Evolutionary conservation across 1,140 invertebrate species (phyloP).

Genomic region (Zaprionus lachaisei): DNA sequence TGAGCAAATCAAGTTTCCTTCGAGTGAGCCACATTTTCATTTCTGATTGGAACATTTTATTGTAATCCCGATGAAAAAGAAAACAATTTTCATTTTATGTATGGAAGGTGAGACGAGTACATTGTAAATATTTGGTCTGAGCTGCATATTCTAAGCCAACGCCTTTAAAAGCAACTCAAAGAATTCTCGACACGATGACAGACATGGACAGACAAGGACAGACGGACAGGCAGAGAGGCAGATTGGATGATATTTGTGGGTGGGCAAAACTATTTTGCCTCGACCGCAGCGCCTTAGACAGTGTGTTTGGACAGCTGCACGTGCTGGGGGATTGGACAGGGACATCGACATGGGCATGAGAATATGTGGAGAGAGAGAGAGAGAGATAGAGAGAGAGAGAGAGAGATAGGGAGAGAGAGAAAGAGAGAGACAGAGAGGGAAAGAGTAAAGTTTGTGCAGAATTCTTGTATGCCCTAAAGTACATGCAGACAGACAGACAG

Average conservation of each 20-base stretch:
- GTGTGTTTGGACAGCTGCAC: constrained; percentile 45
- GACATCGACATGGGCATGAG: constrained; percentile 16
- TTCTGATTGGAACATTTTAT: not conserved
- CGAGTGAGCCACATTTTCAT: constrained; percentile 3
- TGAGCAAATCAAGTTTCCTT: not conserved
- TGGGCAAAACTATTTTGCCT: constrained; percentile 60
- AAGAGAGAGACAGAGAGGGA: too few relatives aligned
- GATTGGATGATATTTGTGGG: constrained; percentile 8
- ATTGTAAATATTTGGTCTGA: constrained; percentile 29
- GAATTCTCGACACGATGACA: constrained; percentile 51
- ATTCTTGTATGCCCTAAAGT: constrained; percentile 22
- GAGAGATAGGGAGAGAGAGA: too few relatives aligned
- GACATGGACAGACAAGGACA: constrained; percentile 45
- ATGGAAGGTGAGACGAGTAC: not conserved
- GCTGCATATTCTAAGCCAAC: constrained; percentile 33
- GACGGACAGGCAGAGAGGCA: constrained; percentile 1
- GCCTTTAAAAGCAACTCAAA: constrained; percentile 65
- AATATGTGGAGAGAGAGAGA: not conserved
- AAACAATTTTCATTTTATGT: constrained; percentile 8
- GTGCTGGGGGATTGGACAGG: constrained; percentile 51
- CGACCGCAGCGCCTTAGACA: constrained; percentile 26
- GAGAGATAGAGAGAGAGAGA: too few relatives aligned
- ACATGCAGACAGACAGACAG: not conserved
- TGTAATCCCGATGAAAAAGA: not conserved
- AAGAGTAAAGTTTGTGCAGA: constrained; percentile 48